phyloP scores from a whole-genome alignment of 1,140 invertebrate species.

The Drosophila varians region DNA sequence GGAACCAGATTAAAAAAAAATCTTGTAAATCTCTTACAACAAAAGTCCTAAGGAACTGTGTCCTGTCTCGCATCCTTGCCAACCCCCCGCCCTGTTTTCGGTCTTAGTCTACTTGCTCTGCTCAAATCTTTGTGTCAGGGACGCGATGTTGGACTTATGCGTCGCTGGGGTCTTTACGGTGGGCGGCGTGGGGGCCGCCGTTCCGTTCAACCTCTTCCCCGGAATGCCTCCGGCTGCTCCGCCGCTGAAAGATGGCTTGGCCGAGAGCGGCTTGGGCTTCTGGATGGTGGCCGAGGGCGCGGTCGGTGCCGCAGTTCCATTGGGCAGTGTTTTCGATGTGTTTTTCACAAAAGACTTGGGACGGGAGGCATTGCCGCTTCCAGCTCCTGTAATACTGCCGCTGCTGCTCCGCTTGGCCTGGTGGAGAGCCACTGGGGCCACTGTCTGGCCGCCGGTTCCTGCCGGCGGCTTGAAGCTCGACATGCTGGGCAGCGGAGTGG shows the following conservation, averaged over 20 bases:
- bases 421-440: conserved; percentile 26
- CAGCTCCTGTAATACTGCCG: conserved; percentile 6
- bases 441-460: conserved; percentile 20
- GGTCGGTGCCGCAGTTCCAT: conserved; percentile 40
- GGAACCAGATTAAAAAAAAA: not conserved
- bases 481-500: conserved; percentile 63
- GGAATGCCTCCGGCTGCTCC: conserved; percentile 13
- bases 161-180: conserved; percentile 55
- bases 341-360: conserved; percentile 68
- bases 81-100: not conserved
- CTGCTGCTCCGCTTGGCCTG: conserved; percentile 27
- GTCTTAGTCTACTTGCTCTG: conserved; percentile 59
- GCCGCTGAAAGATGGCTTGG: conserved; percentile 71
- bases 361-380: conserved; percentile 10
- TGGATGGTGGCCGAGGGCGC: conserved; percentile 76
- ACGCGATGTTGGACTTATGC: conserved; percentile 65
- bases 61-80: not conserved
- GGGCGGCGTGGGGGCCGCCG: conserved; percentile 62
- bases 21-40: not conserved
- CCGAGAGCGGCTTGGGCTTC: conserved; percentile 78
- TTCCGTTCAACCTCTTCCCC: conserved; percentile 49
- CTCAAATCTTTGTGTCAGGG: conserved; percentile 74
- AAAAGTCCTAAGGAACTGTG: not conserved
- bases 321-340: conserved; percentile 67
- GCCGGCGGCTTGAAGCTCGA: conserved; percentile 78